Base-by-base conservation (phyloP, 2,888 invertebrate species). In the Pandemis corylana region DNA sequence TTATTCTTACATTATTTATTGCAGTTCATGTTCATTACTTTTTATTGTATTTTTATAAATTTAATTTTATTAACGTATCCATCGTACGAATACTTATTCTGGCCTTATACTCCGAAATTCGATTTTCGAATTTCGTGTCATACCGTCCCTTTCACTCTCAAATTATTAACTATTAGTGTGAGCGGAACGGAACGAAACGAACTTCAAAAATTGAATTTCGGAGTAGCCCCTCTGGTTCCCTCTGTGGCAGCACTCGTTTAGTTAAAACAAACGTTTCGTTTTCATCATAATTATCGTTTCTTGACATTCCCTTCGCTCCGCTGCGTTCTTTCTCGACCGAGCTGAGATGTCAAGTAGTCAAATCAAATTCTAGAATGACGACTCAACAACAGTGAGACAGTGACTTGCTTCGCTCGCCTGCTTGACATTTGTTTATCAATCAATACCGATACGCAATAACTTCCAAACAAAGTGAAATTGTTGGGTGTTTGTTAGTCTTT, bases 401-500 rank as follows among this genome's bases (percentile, higher is more conserved):
- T 71, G 71, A 76, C 75, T 76, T 76, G 75, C 71, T 68, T 72
- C 65, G 71, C 46, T 68, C 46, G 79, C 85, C 87, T 86, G 89
- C 85, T 88, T 89, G 90, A 88, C 88, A 87, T 83, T 87, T 84
- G 86, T 88, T 86, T 87, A 87, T 84, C 84, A 87, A 88, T 87
- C 85, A 51, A 77, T 76, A 69, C 68, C 84, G 79, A 87, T 88
- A 88, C 92, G 92, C 90, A 90, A 79, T 89, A 87, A 82, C 84
- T 85, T 86, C 78, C 81, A 87, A 90, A 90, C 88, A 87, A 90
- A 92, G 92, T 90, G 86, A 92, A 91, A 89, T 89, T 90, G 78
- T 82, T 79, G 80, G 82, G 87, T 90, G 80, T 84, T 89, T 86
- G 80, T 86, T 86, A 87, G 83, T 88, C 84, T 83, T 84, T 83